These are phyloP conservation scores for Ariopsis seemanni DNA, from an alignment of 2,113 vertebrate species.

Conservation along the genomic window DNA sequence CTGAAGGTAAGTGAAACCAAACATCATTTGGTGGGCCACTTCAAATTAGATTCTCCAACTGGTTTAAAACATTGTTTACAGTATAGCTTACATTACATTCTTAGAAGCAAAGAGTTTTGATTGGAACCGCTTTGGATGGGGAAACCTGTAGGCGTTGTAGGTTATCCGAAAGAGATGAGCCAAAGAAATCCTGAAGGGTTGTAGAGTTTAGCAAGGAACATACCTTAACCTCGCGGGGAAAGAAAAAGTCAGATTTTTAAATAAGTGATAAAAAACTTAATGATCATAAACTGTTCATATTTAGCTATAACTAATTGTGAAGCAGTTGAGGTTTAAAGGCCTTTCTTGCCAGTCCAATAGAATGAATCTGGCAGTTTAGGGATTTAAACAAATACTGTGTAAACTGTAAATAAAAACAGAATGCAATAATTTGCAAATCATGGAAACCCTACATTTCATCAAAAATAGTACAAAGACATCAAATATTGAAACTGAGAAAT, in stretches of 20 bases:
- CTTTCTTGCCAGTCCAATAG: neutral
- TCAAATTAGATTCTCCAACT: neutral
- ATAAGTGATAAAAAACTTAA: neutral
- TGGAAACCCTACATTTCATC: no score
- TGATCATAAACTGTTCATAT: neutral
- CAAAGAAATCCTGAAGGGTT: neutral
- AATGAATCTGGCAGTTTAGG: neutral
- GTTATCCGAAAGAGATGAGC: neutral
- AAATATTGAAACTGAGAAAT: no score
- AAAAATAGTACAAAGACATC: no score
- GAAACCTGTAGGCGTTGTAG: neutral
- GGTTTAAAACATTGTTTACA: neutral
- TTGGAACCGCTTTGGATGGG: neutral
- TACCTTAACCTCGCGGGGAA: neutral
- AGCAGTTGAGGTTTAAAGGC: neutral
- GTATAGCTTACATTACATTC: neutral
- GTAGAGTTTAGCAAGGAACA: neutral
- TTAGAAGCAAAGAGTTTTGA: neutral
- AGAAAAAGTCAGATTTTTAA: neutral
- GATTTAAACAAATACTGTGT: neutral
- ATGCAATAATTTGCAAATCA: no score
- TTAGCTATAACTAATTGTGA: neutral
- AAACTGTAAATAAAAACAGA: no score
- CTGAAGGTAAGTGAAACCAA: constrained; percentile 65
- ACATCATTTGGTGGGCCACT: neutral